These are phyloP conservation scores for Plutella xylostella DNA, from an alignment of 2,888 invertebrate species.

Conservation along the genomic window DNA sequence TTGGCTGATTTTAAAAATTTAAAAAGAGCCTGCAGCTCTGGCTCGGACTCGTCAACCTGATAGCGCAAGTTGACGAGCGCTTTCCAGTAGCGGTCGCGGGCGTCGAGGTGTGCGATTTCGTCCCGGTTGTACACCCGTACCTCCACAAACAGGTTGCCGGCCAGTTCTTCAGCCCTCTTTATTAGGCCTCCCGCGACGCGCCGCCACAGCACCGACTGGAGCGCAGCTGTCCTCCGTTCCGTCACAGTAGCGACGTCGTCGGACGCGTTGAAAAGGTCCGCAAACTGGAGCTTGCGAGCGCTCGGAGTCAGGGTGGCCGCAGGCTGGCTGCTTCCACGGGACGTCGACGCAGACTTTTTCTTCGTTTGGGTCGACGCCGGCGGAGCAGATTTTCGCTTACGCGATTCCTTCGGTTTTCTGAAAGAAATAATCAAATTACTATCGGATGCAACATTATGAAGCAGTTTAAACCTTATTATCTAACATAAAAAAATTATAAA, in stretches of 20 bases:
- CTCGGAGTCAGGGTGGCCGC: background rate
- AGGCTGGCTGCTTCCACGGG: too few relatives aligned
- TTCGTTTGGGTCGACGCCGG: too few relatives aligned
- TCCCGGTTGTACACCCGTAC: background rate
- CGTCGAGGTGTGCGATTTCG: background rate
- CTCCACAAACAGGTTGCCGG: background rate
- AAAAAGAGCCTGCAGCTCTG: background rate
- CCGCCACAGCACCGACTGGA: background rate
- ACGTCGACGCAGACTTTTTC: too few relatives aligned
- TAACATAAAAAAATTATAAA: too few relatives aligned
- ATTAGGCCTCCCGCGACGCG: background rate
- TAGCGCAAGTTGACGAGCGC: background rate
- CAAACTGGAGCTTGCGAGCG: background rate
- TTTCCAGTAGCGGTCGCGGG: background rate
- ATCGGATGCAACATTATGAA: too few relatives aligned
- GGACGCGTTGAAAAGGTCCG: background rate
- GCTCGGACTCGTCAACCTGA: background rate
- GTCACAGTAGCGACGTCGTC: background rate
- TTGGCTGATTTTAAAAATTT: background rate
- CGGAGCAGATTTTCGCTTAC: too few relatives aligned
- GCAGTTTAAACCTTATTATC: too few relatives aligned
- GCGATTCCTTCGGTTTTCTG: too few relatives aligned
- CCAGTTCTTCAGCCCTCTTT: background rate
- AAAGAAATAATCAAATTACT: too few relatives aligned
- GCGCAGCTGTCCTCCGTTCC: background rate